A percentile compares a stretch with the other conserved stretches of the same genome.
Evolutionary conservation across 2,113 vertebrate species (phyloP).

Genomic region (Oceanites oceanicus): DNA sequence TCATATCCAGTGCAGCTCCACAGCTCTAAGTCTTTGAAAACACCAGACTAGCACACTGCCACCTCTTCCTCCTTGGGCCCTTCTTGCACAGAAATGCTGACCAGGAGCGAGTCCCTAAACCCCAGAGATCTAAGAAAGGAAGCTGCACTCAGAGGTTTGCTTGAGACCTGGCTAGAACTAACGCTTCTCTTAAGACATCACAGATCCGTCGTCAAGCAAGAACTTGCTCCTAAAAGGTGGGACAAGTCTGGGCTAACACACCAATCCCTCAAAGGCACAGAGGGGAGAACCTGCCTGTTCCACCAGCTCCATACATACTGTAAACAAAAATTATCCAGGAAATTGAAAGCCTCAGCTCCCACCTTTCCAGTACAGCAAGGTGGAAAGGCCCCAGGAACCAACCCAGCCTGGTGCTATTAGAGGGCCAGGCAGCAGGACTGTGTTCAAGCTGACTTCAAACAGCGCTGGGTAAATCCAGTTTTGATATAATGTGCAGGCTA

Average conservation of each 20-base stretch:
- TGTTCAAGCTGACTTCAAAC: neutral
- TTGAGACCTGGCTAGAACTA: neutral
- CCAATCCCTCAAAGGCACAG: neutral
- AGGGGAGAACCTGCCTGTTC: neutral
- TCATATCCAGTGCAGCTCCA: neutral
- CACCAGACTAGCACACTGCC: neutral
- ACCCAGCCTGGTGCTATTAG: neutral
- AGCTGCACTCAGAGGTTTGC: neutral
- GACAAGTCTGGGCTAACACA: neutral
- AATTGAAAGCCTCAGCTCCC: neutral
- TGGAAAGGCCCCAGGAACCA: neutral
- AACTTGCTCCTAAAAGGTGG: neutral
- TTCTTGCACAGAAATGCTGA: neutral
- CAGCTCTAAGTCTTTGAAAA: neutral
- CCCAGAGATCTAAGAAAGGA: neutral
- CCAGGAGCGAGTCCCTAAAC: neutral
- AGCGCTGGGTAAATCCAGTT: neutral
- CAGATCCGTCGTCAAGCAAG: neutral
- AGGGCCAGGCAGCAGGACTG: neutral
- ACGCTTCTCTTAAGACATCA: neutral
- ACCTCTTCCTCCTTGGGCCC: neutral
- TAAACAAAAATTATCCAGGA: constrained; percentile 6
- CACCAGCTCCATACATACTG: neutral
- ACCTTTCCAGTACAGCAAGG: neutral
- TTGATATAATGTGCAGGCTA: neutral